A percentile compares a stretch with the other conserved stretches of the same genome.
phyloP scores from a whole-genome alignment of 2,797 vertebrate genomes.

The Hirundo rustica region DNA sequence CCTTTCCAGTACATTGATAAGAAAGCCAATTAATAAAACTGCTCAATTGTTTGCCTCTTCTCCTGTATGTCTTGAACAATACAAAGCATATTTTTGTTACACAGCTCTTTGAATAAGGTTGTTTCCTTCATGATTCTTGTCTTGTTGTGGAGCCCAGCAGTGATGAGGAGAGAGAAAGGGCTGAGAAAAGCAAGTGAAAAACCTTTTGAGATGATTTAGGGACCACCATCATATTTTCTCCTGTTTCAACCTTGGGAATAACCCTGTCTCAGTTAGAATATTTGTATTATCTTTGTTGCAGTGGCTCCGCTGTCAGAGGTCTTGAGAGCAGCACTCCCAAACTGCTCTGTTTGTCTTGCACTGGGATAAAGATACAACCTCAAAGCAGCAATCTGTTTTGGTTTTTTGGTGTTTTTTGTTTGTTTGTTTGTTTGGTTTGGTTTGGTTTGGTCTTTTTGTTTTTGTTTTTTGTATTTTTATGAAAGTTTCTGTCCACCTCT shows the following conservation, averaged over 20 bases:
- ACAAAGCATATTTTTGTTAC: neutral
- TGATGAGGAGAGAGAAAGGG: neutral
- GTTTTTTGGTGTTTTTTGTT: no score
- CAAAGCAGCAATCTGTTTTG: neutral
- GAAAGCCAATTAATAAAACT: neutral
- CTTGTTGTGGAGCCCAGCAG: neutral
- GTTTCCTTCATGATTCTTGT: neutral
- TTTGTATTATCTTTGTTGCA: neutral
- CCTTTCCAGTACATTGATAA: neutral
- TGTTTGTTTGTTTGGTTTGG: no score
- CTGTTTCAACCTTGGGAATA: neutral
- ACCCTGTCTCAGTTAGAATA: neutral
- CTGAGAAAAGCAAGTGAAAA: fast-evolving
- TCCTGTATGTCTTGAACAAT: neutral
- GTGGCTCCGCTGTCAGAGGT: neutral
- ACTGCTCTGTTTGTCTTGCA: neutral
- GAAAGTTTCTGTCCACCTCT: neutral
- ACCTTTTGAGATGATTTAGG: neutral
- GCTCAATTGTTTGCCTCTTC: neutral
- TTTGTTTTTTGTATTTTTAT: neutral
- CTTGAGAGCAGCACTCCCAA: fast-evolving
- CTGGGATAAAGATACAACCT: neutral
- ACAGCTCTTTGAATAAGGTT: neutral
- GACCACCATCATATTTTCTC: neutral
- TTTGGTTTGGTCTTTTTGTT: no score